These are phyloP conservation scores for Lissonota sp. DNA, from an alignment of 2,888 invertebrate species.

Conservation along the genomic window DNA sequence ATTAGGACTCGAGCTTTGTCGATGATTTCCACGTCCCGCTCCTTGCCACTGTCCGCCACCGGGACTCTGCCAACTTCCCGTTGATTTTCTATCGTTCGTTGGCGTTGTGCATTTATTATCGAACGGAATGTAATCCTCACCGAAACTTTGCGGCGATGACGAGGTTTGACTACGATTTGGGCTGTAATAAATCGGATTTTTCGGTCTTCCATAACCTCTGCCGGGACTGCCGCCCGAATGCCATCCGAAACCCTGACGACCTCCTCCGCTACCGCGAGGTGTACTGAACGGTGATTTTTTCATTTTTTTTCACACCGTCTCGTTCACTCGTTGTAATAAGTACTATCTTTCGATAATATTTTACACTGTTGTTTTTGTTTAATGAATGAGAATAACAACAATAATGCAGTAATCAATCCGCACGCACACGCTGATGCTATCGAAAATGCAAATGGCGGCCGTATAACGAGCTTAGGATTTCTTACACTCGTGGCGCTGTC, in stretches of 20 bases:
- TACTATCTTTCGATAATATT: too few relatives aligned
- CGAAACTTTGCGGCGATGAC: constrained; percentile 19
- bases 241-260: constrained; percentile 64
- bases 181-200: constrained; percentile 61
- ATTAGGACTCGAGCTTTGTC: constrained; percentile 68
- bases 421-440: too few relatives aligned
- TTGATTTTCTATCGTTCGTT: constrained; percentile 60
- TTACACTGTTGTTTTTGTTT: too few relatives aligned
- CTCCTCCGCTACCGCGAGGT: constrained; percentile 67
- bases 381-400: too few relatives aligned
- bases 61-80: constrained; percentile 64
- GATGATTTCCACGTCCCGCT: constrained; percentile 53
- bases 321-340: too few relatives aligned
- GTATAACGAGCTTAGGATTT: too few relatives aligned
- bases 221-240: constrained; percentile 55
- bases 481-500: too few relatives aligned
- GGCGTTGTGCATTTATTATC: constrained; percentile 66
- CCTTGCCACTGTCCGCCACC: constrained; percentile 48
- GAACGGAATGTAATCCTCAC: constrained; percentile 74
- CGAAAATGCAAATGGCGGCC: too few relatives aligned
- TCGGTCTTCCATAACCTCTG: constrained; percentile 68
- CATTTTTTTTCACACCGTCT: constrained; percentile 65
- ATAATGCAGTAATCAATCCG: too few relatives aligned
- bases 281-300: constrained; percentile 76
- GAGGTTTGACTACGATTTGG: constrained; percentile 56